Evolutionary conservation across 2,888 invertebrate genomes (phyloP), one percentile per base, ranked within the genome.

Genomic region (Lepidochrysops patricia): DNA sequence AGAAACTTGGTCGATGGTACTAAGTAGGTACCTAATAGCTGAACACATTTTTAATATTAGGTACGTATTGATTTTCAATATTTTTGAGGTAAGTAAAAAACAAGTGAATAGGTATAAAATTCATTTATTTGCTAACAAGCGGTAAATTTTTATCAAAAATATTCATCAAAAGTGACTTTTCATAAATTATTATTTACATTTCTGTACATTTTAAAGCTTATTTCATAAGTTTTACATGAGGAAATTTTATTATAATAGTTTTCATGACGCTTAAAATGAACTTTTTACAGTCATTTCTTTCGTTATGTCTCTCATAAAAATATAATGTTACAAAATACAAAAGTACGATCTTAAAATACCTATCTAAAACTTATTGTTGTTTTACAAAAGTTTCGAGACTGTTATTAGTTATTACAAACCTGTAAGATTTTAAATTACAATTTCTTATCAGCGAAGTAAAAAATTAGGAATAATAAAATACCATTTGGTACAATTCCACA

Each of bases 171-270:
- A 48, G 50, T 43, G 43, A 61, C 58, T n/a, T 61, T 64, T 71
- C 66, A 84, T 85, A 84, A 83, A 79, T 84, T 80, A 79, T 73
- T 77, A 81, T 79, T 70, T 77, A 82, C 77, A 78, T 62, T 64
- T 69, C 67, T 71, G 12, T 75, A 78, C 72, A 72, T 65, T 67
- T 37, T 43, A 43, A 43, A 43, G 43, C 43, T 23, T 37, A 37
- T 37, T 4, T 15, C 37, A 15, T 43, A 43, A 43, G 4, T 2
- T 43, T 43, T 23, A 43, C 19, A 23, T 9, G 19, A 23, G 7
- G n/a, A 35, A 6, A 35, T n/a, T 43, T 56, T 57, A 50, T 32
- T 32, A n/a, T 50, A 56, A 37, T 23, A 23, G 19, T 52, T 23
- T 19, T 23, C 19, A 7, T 13, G 7, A 19, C 12, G 19, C 43